Base-by-base conservation (phyloP, 2,888 invertebrate species). In the Nipponacmea schrenckii region DNA sequence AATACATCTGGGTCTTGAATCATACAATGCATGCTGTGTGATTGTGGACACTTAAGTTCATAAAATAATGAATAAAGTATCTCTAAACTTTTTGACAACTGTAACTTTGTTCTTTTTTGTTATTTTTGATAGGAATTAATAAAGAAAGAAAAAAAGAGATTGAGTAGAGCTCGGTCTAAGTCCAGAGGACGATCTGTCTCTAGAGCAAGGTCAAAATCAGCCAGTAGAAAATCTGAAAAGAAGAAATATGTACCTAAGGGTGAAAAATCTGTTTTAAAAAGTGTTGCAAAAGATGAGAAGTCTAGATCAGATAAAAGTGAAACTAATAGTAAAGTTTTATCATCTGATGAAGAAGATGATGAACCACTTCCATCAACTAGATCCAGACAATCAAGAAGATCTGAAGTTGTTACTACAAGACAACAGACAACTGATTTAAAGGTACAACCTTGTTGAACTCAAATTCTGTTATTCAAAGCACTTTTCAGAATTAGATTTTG, bases 181-280 rank as follows among this genome's bases (percentile, higher is more conserved):
- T 15, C 46, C 17, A 50, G 31, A 31, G 65, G 24, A 17, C 70
- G 76, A 50, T 79, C 80, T 39, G 68, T 73, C 31, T 81, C 81
- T 31, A 76, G 79, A 45, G 71, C 74, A 14, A 67, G 76, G 68
- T 73, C 74, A 14, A 71, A 74, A 46, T 73, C 75, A 20, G 45
- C 65, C n/a, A 56, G 31, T 26, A 50, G 48, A 56, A 68, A 39
- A 15, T 50, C 50, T 56, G 56, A 50, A 46, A 68, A 50, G 17
- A 69, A 69, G 63, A 56, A 24, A 56, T 20, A 20, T 15, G 24
- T 20, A 10, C 20, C 56, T 24, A 56, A 24, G 20, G 20, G 56
- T 24, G 24, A 14, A 10, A 56, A 56, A 56, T 12, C 56, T 24
- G 24, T 24, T 5, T n/a, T 20, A 20, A 39, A 39, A 10, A 39